These are phyloP conservation scores for Coregonus sp. DNA, from an alignment of 2,797 vertebrate species.

Conservation along the genomic window DNA sequence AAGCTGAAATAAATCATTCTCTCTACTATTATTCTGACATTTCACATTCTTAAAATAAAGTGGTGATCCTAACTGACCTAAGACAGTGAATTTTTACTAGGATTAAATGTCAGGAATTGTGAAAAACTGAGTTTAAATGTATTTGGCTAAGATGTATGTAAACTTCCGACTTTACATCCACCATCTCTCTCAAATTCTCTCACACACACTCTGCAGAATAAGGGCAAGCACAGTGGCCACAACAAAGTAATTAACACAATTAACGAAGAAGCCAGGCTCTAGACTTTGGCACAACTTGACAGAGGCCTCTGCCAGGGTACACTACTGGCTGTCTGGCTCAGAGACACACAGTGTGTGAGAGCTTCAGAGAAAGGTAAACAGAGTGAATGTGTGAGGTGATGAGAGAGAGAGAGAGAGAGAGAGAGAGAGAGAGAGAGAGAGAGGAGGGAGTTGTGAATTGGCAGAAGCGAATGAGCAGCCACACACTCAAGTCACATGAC, in stretches of 20 bases:
- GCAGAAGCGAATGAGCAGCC: conserved; percentile 63
- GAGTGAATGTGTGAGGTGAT: conserved; percentile 5
- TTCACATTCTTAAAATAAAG: no score
- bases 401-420: conserved; percentile 7
- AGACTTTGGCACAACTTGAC: background rate
- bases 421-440: background rate
- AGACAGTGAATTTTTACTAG: no score
- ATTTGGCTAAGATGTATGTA: no score
- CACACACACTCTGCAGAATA: background rate
- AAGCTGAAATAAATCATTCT: no score
- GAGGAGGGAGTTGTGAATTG: conserved; percentile 49
- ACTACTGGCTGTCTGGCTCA: background rate
- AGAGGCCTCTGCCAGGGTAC: conserved; percentile 5
- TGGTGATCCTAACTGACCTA: no score
- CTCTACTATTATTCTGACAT: no score
- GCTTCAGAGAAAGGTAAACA: background rate
- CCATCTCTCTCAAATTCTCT: background rate
- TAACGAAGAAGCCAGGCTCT: conserved; percentile 21
- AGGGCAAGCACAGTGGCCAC: conserved; percentile 1
- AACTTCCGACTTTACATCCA: no score
- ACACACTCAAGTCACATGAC: conserved; percentile 71
- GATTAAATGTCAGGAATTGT: no score
- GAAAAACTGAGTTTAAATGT: no score
- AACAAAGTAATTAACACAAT: conserved; percentile 25
- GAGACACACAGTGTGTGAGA: background rate